Conservation (phyloP, 2,888 invertebrate genomes). For the Leucoma salicis region DNA sequence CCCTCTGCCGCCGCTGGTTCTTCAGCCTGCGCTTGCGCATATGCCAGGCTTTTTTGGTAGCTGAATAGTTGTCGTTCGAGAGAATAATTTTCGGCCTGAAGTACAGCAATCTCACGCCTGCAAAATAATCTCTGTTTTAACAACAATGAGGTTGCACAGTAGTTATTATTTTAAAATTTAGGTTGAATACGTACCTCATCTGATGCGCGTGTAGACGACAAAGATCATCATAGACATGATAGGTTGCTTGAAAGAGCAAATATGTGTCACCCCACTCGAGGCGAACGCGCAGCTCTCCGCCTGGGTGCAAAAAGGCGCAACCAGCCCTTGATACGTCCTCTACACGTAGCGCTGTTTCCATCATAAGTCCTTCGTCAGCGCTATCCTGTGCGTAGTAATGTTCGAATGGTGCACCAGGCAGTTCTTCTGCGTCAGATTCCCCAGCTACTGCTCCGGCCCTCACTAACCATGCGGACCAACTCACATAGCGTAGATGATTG, state of each 20-base stretch:
- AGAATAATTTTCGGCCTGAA: slow-evolving; percentile 92
- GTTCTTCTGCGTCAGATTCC: slow-evolving; percentile 84
- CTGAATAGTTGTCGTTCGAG: slow-evolving; percentile 91
- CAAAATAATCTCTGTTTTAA: slow-evolving; percentile 46
- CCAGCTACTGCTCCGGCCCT: slow-evolving; percentile 76
- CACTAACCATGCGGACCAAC: slow-evolving; percentile 87
- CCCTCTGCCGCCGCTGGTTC: slow-evolving; percentile 66
- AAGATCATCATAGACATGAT: slow-evolving; percentile 92
- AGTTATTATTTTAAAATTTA: no score
- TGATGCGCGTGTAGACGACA: slow-evolving; percentile 90
- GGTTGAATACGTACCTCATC: slow-evolving; percentile 84
- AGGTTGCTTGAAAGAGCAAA: slow-evolving; percentile 89
- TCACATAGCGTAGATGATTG: slow-evolving; percentile 87
- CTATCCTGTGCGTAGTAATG: slow-evolving; percentile 91
- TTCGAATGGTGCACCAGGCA: slow-evolving; percentile 88
- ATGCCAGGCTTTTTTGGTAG: slow-evolving; percentile 90
- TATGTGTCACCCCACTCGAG: slow-evolving; percentile 93
- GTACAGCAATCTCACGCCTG: slow-evolving; percentile 89
- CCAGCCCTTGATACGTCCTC: slow-evolving; percentile 86
- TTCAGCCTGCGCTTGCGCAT: slow-evolving; percentile 84
- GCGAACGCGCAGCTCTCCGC: slow-evolving; percentile 88
- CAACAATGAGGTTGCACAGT: no score
- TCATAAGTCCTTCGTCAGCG: slow-evolving; percentile 89
- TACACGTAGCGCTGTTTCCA: slow-evolving; percentile 89
- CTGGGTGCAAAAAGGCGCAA: slow-evolving; percentile 86